Evolutionary conservation across 2,888 invertebrate species (phyloP).

Genomic region (Pyrgus malvae): DNA sequence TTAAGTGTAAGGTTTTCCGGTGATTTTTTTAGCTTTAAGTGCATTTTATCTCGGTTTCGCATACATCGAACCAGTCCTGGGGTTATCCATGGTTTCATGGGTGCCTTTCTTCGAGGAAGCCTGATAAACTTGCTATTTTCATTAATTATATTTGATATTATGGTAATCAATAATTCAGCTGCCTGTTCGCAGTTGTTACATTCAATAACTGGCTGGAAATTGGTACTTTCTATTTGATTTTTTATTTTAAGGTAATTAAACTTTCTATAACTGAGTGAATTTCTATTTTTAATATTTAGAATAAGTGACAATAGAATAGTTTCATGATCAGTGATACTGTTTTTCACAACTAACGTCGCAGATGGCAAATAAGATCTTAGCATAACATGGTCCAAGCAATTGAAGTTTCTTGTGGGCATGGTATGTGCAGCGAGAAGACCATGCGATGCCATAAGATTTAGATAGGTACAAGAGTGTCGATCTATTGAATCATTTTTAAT

Average conservation of each 20-base stretch:
- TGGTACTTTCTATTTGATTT: neutral
- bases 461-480: neutral
- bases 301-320: slow-evolving; percentile 5
- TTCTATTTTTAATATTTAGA: neutral
- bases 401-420: slow-evolving; percentile 4
- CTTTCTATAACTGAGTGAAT: neutral
- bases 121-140: neutral
- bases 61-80: slow-evolving; percentile 25
- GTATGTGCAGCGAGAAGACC: neutral
- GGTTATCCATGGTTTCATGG: slow-evolving; percentile 25
- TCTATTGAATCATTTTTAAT: neutral
- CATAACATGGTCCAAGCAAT: slow-evolving; percentile 13
- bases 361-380: neutral
- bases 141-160: neutral
- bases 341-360: neutral
- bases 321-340: slow-evolving; percentile 2
- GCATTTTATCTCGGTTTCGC: slow-evolving; percentile 19
- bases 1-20: neutral
- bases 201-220: neutral
- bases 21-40: slow-evolving; percentile 1
- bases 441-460: slow-evolving; percentile 4
- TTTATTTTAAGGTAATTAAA: slow-evolving; percentile 3
- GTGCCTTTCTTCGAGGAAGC: neutral
- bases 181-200: neutral
- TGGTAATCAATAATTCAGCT: neutral